A percentile compares a stretch with the other conserved stretches of the same genome.
These are phyloP conservation scores for Conus betulinus DNA, from an alignment of 1,140 invertebrate genomes.

Conservation along the genomic window DNA sequence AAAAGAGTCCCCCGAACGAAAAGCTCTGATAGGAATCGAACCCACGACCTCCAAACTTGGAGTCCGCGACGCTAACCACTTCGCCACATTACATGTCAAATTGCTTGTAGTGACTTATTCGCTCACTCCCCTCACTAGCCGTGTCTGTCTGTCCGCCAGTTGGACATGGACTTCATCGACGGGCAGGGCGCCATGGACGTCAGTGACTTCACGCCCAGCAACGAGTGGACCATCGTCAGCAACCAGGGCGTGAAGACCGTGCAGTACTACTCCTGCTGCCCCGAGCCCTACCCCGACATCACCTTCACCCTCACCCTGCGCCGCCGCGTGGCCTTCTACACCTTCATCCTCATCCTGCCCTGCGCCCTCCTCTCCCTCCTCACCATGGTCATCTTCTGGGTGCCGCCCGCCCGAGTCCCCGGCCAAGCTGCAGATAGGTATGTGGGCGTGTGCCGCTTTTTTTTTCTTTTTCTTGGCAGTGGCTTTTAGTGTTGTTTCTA, in stretches of 20 bases:
- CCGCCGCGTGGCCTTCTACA: conserved; percentile 74
- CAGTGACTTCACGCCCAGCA: conserved; percentile 70
- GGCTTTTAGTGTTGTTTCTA: too few relatives aligned
- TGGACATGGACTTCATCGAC: conserved; percentile 70
- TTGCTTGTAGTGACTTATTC: too few relatives aligned
- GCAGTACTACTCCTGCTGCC: conserved; percentile 73
- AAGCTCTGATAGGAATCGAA: too few relatives aligned
- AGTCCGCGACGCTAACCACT: too few relatives aligned
- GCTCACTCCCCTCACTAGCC: too few relatives aligned
- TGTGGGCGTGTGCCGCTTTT: too few relatives aligned
- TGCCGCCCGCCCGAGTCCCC: conserved; percentile 74
- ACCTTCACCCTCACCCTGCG: conserved; percentile 70
- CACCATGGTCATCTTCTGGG: conserved; percentile 75
- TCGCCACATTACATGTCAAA: too few relatives aligned
- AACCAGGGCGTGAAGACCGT: conserved; percentile 62
- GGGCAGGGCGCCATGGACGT: conserved; percentile 58
- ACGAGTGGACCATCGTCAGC: conserved; percentile 74
- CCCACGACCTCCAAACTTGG: too few relatives aligned
- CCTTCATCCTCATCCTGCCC: conserved; percentile 74
- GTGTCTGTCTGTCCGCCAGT: conserved; percentile 30
- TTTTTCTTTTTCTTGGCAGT: too few relatives aligned
- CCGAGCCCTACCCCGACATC: conserved; percentile 73
- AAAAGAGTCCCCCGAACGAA: too few relatives aligned
- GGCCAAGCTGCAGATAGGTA: too few relatives aligned
- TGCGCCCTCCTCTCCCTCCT: conserved; percentile 72